A percentile compares a stretch with the other conserved stretches of the same genome.
Conservation (phyloP, 2,113 vertebrate genomes). For the Aptenodytes forsteri region DNA sequence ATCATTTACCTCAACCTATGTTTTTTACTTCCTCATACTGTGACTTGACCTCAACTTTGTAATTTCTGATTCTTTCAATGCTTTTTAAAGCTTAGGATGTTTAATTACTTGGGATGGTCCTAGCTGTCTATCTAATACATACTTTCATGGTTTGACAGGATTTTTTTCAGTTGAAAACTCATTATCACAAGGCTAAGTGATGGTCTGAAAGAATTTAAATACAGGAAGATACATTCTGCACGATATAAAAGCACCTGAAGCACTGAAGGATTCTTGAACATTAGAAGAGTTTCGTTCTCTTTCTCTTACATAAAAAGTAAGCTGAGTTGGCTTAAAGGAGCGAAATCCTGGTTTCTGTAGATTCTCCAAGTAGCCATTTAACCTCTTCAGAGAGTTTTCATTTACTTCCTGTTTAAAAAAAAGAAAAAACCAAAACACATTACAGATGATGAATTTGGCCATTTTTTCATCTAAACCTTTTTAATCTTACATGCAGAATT, state of each 20-base stretch:
- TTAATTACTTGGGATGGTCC: neutral
- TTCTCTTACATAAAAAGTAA: slow-evolving; percentile 93
- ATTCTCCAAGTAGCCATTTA: slow-evolving; percentile 93
- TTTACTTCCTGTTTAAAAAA: slow-evolving; percentile 87
- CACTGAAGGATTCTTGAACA: slow-evolving; percentile 67
- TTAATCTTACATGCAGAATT: neutral
- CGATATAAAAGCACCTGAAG: slow-evolving; percentile 71
- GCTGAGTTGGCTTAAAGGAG: slow-evolving; percentile 83
- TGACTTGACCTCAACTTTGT: neutral
- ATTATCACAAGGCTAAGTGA: neutral
- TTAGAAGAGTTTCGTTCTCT: slow-evolving; percentile 75
- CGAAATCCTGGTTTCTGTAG: slow-evolving; percentile 86
- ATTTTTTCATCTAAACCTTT: neutral
- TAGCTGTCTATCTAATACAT: neutral
- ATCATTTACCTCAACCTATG: neutral
- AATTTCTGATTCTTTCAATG: neutral
- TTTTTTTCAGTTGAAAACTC: neutral
- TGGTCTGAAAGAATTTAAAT: neutral
- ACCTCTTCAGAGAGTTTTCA: slow-evolving; percentile 94
- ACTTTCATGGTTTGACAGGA: neutral
- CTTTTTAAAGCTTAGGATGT: neutral
- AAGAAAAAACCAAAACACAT: neutral
- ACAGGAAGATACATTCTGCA: neutral
- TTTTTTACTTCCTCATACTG: neutral
- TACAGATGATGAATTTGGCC: neutral